Base-by-base conservation (phyloP, 2,113 vertebrate genomes). In the Ceyx margarethae region DNA sequence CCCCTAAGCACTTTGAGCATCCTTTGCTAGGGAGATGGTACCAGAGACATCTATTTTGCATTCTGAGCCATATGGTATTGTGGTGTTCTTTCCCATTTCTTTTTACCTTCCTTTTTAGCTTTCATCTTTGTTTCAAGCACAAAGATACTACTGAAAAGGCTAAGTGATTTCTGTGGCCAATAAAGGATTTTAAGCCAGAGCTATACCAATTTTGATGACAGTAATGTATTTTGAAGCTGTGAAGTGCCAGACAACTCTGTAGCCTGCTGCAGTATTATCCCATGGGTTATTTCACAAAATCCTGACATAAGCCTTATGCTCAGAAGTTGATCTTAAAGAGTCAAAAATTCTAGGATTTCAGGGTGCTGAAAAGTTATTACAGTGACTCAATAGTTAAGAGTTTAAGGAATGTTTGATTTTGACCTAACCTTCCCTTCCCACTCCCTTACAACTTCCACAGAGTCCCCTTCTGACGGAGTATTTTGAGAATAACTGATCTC, bases 401-500 rank as follows among this genome's bases (percentile, higher is more conserved):
- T n/a, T 95, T 91, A 25, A 89, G 82, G 84, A 95, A 93, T 83
- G 91, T 71, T 72, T 60, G n/a, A 37, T 92, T 93, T 85, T 94
- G 91, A 94, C 87, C 84, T 92, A 81, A 66, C 57, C 61, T 10
- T 90, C 61, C 65, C 76, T 94, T 80, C 82, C 87, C 72, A 88
- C 64, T 89, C 65, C 54, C 71, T 73, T 85, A 67, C 67, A 83
- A 28, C 29, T 74, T 93, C 45, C 76, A 91, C 31, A 87, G 79
- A 83, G 81, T 85, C 85, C n/a, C 37, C 77, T 95, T 89, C 56
- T 77, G 84, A 89, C 40, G 0, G 14, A 82, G 33, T 85, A 57
- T 92, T 95, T 95, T 87, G 68, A 89, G 71, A 95, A 79, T 76
- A 93, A 93, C 86, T 94, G 84, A 96, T 96, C 94, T 93, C 72